A percentile compares a stretch with the other conserved stretches of the same genome.
These are phyloP conservation scores for Ophion costatus DNA, from an alignment of 2,888 invertebrate genomes.

Conservation along the genomic window DNA sequence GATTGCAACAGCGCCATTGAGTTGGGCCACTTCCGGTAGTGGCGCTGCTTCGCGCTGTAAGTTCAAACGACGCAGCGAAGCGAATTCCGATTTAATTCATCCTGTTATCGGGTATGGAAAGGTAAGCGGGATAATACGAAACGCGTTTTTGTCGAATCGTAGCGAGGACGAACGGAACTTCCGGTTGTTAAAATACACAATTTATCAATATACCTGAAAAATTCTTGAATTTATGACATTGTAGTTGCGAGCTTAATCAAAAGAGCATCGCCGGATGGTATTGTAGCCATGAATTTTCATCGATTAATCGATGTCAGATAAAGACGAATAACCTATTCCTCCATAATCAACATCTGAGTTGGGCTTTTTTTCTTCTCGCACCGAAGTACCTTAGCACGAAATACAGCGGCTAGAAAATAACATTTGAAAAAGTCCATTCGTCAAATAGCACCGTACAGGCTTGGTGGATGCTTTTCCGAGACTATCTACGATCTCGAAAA, in stretches of 20 bases:
- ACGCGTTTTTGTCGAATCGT: no score
- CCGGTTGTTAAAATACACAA: no score
- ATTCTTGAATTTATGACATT: no score
- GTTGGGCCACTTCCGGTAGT: constrained; percentile 30
- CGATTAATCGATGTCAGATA: background rate
- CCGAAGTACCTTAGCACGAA: background rate
- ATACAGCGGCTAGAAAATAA: background rate
- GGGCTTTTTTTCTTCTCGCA: background rate
- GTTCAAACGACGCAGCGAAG: background rate
- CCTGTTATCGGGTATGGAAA: no score
- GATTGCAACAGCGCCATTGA: constrained; percentile 52
- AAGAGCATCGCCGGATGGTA: background rate
- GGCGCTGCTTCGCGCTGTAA: constrained; percentile 51
- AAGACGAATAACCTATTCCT: background rate
- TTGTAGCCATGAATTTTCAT: background rate
- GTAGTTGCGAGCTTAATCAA: background rate
- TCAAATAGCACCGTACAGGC: background rate
- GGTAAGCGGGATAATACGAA: no score
- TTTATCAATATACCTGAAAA: no score
- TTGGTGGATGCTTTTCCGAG: background rate
- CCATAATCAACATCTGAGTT: background rate
- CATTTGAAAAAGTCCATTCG: background rate
- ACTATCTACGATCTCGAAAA: background rate
- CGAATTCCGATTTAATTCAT: background rate
- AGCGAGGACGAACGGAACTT: no score